These are phyloP conservation scores for Lasioglossum zephyrum DNA, from an alignment of 2,888 invertebrate species.

Conservation along the genomic window DNA sequence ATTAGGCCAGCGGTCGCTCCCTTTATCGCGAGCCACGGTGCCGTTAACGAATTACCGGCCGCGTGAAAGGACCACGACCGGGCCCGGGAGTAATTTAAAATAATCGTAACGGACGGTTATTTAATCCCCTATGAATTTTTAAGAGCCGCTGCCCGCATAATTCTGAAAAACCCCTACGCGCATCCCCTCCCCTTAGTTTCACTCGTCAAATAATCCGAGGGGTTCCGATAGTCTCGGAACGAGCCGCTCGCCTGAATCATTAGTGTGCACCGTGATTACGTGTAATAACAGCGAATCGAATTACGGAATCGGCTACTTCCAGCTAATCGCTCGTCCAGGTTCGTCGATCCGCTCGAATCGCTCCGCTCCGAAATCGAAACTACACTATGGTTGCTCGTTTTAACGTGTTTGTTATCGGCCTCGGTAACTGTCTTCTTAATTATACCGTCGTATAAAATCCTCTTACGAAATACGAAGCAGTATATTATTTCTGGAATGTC, in stretches of 20 bases:
- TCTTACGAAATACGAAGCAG: neutral
- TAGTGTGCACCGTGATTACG: constrained; percentile 22
- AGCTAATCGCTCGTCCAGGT: neutral
- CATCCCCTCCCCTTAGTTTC: neutral
- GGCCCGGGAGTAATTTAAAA: constrained; percentile 15
- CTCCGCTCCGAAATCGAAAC: neutral
- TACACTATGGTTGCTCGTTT: neutral
- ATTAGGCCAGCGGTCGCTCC: constrained; percentile 2
- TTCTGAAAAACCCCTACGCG: constrained; percentile 11
- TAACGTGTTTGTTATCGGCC: neutral
- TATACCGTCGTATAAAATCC: neutral
- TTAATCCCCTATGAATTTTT: constrained; percentile 31
- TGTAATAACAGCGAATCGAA: constrained; percentile 40
- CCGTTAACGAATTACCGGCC: constrained; percentile 32
- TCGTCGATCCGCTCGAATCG: neutral
- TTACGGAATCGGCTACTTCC: constrained; percentile 9
- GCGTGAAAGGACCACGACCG: constrained; percentile 27
- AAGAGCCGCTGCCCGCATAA: constrained; percentile 2
- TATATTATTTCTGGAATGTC: neutral
- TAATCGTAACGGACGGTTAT: constrained; percentile 36
- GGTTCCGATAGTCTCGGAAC: neutral
- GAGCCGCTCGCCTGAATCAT: neutral
- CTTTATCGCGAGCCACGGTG: constrained; percentile 18
- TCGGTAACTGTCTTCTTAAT: neutral
- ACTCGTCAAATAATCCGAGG: neutral